Percentiles rank a stretch among this genome's conserved stretches.
Conservation (phyloP, 2,888 invertebrate species). For the Apodemia duryi region DNA sequence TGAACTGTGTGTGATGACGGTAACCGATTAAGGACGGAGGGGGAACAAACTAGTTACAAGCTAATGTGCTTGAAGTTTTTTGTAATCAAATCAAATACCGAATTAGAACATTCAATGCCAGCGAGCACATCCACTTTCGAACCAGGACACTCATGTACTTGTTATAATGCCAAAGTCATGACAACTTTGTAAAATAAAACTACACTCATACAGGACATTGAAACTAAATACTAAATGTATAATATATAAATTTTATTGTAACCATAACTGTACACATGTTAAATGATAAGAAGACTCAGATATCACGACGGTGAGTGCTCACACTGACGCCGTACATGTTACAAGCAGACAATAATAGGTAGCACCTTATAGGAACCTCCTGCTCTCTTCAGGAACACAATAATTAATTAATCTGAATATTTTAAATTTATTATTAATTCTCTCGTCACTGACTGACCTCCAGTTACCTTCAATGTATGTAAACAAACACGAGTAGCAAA, state of each 20-base stretch:
- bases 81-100: neutral
- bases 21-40: neutral
- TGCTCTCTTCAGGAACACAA: neutral
- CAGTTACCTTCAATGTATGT: too few species aligned
- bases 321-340: neutral
- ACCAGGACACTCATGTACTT: too few species aligned
- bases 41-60: too few species aligned
- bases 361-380: conserved; percentile 3
- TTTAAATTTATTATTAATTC: too few species aligned
- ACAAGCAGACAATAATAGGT: conserved; percentile 1
- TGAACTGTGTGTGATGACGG: neutral
- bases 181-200: too few species aligned
- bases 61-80: too few species aligned
- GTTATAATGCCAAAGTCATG: too few species aligned
- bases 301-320: conserved; percentile 8
- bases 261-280: neutral
- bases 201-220: neutral
- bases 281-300: neutral
- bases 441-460: too few species aligned
- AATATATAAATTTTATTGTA: conserved; percentile 6
- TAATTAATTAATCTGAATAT: too few species aligned
- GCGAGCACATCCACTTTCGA: too few species aligned
- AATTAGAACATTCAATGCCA: too few species aligned
- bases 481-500: too few species aligned
- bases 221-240: conserved; percentile 8